Conservation (phyloP, 1,140 invertebrate genomes). For the Drosophila ercepeae region DNA sequence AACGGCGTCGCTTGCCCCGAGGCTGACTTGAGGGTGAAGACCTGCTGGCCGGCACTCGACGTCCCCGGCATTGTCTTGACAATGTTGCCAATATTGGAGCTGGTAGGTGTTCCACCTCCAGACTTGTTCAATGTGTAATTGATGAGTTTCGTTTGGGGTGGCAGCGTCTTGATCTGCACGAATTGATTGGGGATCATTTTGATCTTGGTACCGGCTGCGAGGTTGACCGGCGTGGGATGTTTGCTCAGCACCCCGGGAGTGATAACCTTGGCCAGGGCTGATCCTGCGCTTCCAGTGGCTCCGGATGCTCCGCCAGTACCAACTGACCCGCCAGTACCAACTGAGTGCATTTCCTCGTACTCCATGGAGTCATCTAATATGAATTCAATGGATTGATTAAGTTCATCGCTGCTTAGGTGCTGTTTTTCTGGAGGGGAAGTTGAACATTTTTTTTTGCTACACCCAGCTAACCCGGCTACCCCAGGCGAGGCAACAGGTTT, state of each 20-base stretch:
- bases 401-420: conserved; percentile 62
- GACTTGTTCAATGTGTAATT: conserved; percentile 72
- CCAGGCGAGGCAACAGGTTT: conserved; percentile 38
- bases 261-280: conserved; percentile 16
- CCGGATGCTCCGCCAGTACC: not conserved
- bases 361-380: conserved; percentile 68
- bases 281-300: not conserved
- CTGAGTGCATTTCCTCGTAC: conserved; percentile 39
- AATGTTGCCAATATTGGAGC: conserved; percentile 61
- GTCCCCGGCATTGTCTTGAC: conserved; percentile 60
- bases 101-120: not conserved
- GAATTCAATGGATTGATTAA: conserved; percentile 79
- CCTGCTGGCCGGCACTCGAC: conserved; percentile 56
- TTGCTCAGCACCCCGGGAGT: conserved; percentile 26
- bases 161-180: conserved; percentile 69
- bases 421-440: conserved; percentile 25
- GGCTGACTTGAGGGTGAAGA: conserved; percentile 70
- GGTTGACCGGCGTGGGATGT: conserved; percentile 28
- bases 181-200: conserved; percentile 82
- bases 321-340: not conserved
- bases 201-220: conserved; percentile 65
- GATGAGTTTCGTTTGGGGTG: conserved; percentile 57
- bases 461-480: no score
- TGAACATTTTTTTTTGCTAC: conserved; percentile 10
- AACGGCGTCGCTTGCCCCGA: conserved; percentile 65